phyloP scores from a whole-genome alignment of 2,888 invertebrate genomes.

The Heliconius erato region DNA sequence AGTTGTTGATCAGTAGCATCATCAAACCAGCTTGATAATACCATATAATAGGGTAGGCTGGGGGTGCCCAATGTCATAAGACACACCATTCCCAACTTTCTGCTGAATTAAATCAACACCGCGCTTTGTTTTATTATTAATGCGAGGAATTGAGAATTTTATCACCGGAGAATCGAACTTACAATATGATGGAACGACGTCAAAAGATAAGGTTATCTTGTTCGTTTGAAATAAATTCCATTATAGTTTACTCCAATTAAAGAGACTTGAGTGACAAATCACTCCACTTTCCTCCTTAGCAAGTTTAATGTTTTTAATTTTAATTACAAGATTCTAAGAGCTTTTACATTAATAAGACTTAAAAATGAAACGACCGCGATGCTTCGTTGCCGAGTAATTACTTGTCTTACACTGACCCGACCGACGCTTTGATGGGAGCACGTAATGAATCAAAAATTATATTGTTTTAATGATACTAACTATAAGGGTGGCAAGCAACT shows the following conservation, averaged over 20 bases:
- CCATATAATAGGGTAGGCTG: too few species aligned
- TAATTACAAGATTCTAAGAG: slow-evolving; percentile 11
- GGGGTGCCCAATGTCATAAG: too few species aligned
- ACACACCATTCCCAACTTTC: too few species aligned
- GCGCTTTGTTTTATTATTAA: background rate
- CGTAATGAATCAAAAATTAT: slow-evolving; percentile 7
- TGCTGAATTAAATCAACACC: background rate
- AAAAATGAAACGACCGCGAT: slow-evolving; percentile 27
- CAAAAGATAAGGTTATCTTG: background rate
- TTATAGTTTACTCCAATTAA: background rate
- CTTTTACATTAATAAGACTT: slow-evolving; percentile 31
- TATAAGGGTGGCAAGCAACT: too few species aligned
- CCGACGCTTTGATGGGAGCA: slow-evolving; percentile 8
- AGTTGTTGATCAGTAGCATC: too few species aligned
- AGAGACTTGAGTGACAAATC: background rate
- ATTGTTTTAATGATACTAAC: too few species aligned
- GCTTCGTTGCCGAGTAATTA: slow-evolving; percentile 37
- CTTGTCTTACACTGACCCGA: slow-evolving; percentile 29
- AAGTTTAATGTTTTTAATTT: slow-evolving; percentile 16
- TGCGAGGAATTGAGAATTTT: too few species aligned
- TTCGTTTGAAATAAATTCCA: background rate
- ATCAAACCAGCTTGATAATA: too few species aligned
- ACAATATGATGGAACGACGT: too few species aligned
- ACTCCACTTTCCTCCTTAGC: background rate
- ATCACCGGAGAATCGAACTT: too few species aligned